Base-by-base conservation (phyloP, 2,797 vertebrate species). In the Liasis olivaceus region DNA sequence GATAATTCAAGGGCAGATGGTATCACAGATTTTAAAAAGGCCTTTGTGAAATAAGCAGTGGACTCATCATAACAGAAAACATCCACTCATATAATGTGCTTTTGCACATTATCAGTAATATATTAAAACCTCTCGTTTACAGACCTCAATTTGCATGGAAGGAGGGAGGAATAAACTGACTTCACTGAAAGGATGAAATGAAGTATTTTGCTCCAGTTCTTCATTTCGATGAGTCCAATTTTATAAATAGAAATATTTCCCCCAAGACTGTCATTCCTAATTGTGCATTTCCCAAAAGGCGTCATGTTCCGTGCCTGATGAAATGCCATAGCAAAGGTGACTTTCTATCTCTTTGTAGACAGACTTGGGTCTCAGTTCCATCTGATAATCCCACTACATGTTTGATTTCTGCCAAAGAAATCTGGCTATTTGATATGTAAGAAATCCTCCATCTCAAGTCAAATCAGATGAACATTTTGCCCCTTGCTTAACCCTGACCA, bases 181-280 rank as follows among this genome's bases (percentile, higher is more conserved):
- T 84, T 89, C 47, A 84, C 92, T 90, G 93, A 59, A 93, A 95
- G 91, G 94, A 85, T 31, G 87, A 93, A 95, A 91, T 24, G 20
- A 91, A 96, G 89, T 94, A 11, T 22, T 96, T 96, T 93, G 89
- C 92, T 96, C 93, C 88, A 26, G 69, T 95, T 96, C 91, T 96
- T 97, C 93, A 96, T 96, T 92, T 95, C 95, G 97, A 97, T 91
- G 94, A 95, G 94, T 94, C 96, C 94, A 91, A 93, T 94, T 96
- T 97, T 95, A 95, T 95, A 95, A 97, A 95, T 96, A 96, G 95
- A 92, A 92, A 92, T 92, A 89, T 91, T 90, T 94, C 97, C 93
- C 97, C 92, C 93, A 36, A 91, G 94, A 91, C 94, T 95, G 66
- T 94, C 62, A 95, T 96, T 97, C 96, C 95, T 97, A 96, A 96